Percentiles rank a stretch among this genome's conserved stretches.
Evolutionary conservation across 2,797 vertebrate species (phyloP).

Genomic region (Phalloptychus januarius): DNA sequence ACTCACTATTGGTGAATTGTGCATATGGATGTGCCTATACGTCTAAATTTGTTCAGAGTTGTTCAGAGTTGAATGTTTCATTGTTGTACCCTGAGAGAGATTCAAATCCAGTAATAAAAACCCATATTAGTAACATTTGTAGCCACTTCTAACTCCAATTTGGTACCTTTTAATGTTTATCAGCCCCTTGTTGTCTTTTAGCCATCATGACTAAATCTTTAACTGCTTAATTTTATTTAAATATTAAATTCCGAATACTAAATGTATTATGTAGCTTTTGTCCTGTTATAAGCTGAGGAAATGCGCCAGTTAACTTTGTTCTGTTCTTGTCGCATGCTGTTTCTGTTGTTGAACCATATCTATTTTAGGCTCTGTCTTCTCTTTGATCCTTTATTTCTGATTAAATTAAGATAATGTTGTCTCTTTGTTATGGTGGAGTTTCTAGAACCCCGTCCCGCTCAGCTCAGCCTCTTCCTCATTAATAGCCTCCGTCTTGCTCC

Average conservation of each 20-base stretch:
- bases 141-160: not conserved
- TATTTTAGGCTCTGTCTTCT: conserved; percentile 43
- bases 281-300: not conserved
- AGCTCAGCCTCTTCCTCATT: conserved; percentile 27
- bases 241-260: not conserved
- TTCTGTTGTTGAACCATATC: conserved; percentile 10
- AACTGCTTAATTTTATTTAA: not conserved
- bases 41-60: not conserved
- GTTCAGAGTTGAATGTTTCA: not conserved
- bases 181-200: not conserved
- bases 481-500: conserved; percentile 28
- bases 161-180: not conserved
- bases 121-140: not conserved
- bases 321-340: not conserved
- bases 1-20: not conserved
- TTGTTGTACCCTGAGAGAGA: not conserved
- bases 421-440: conserved; percentile 42
- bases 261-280: not conserved
- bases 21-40: not conserved
- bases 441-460: conserved; percentile 31
- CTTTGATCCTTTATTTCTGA: conserved; percentile 36
- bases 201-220: not conserved
- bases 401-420: conserved; percentile 44
- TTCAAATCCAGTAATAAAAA: not conserved
- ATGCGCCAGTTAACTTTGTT: not conserved